Conservation (phyloP, 2,113 vertebrate species). For the Stomatorhinus ivindoensis region DNA sequence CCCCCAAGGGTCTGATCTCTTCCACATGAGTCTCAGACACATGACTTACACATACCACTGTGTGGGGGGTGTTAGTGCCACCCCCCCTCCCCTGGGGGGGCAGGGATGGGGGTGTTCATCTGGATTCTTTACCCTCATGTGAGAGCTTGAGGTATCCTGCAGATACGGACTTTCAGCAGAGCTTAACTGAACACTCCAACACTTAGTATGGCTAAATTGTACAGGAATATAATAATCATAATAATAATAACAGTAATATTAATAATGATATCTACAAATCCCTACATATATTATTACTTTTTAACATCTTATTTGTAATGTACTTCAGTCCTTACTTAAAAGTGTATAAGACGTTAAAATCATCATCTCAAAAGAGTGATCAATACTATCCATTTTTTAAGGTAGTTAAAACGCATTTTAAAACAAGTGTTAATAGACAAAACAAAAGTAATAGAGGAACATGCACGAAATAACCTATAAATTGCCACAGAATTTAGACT, state of each 20-base stretch:
- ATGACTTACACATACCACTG: conserved; percentile 60
- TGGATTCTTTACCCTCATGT: conserved; percentile 3
- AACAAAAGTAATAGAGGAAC: conserved; percentile 49
- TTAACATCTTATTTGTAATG: background rate
- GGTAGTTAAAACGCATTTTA: background rate
- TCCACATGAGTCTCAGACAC: conserved; percentile 77
- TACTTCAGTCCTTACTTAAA: background rate
- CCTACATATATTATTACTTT: background rate
- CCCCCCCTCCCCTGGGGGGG: background rate
- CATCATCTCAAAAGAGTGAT: background rate
- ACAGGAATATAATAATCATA: no score
- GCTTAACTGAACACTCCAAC: background rate
- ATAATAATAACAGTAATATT: background rate
- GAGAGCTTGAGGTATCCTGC: background rate
- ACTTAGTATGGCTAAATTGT: background rate
- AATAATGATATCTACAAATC: background rate
- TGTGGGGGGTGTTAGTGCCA: conserved; percentile 37
- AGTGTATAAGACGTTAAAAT: background rate
- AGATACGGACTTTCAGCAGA: background rate
- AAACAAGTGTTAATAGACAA: background rate
- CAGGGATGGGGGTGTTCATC: conserved; percentile 38
- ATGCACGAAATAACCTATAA: background rate
- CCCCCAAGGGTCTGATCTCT: conserved; percentile 56
- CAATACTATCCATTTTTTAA: background rate
- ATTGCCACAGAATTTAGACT: background rate